These are phyloP conservation scores for Acromyrmex charruanus DNA, from an alignment of 1,140 invertebrate species.

Conservation along the genomic window DNA sequence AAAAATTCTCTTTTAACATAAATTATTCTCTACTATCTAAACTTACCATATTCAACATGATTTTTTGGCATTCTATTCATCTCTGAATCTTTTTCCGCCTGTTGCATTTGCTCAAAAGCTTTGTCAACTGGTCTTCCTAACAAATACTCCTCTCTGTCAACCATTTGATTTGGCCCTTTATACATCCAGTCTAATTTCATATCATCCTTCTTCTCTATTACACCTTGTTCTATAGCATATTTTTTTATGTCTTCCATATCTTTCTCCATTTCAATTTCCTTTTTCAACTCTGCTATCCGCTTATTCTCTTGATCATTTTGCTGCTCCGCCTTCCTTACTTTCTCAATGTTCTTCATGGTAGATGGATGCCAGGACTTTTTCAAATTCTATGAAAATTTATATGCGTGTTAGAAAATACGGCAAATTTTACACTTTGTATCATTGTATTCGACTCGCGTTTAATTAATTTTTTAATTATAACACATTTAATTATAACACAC, in stretches of 20 bases:
- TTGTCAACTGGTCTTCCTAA: constrained; percentile 96
- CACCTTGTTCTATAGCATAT: constrained; percentile 88
- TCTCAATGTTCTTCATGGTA: constrained; percentile 92
- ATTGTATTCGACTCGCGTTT: constrained; percentile 9
- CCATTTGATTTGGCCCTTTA: constrained; percentile 91
- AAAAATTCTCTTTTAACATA: no score
- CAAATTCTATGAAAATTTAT: constrained; percentile 87
- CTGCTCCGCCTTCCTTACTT: constrained; percentile 93
- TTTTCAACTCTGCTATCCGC: constrained; percentile 89
- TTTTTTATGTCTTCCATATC: constrained; percentile 89
- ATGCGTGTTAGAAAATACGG: not conserved
- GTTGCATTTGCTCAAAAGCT: constrained; percentile 90
- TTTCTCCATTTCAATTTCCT: constrained; percentile 90
- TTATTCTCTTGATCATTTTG: constrained; percentile 90
- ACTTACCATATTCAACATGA: constrained; percentile 89
- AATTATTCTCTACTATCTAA: no score
- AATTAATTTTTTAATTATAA: not conserved
- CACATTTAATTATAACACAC: not conserved
- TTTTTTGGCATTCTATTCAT: constrained; percentile 88
- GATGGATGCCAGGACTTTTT: constrained; percentile 94
- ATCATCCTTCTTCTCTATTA: constrained; percentile 87
- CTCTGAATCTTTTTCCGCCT: constrained; percentile 86
- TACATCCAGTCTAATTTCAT: constrained; percentile 97
- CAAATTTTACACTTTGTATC: not conserved
- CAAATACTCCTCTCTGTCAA: constrained; percentile 96